Evolutionary conservation across 2,888 invertebrate species (phyloP).

Genomic region (Leptogaster cylindrica): DNA sequence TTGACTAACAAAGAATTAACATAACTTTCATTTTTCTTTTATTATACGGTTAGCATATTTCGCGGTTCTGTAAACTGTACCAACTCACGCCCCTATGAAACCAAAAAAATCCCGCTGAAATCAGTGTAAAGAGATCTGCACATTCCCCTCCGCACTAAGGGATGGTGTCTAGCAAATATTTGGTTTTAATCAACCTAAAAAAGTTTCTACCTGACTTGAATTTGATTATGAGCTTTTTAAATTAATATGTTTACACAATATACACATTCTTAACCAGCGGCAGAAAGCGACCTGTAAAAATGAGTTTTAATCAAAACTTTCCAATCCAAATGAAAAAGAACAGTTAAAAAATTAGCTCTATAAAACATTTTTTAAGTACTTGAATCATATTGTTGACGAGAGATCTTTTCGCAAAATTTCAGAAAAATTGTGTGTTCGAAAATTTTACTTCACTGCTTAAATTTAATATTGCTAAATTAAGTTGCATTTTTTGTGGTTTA

Average conservation of each 20-base stretch:
- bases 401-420: too few species aligned
- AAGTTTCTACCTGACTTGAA: conserved; percentile 45
- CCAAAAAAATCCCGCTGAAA: not conserved
- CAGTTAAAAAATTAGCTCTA: conserved; percentile 4
- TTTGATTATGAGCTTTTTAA: conserved; percentile 44
- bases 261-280: not conserved
- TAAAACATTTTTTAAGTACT: too few species aligned
- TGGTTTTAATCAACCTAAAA: conserved; percentile 47
- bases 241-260: conserved; percentile 41
- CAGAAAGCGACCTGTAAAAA: conserved; percentile 9
- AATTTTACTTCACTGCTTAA: too few species aligned
- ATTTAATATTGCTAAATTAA: too few species aligned
- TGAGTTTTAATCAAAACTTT: conserved; percentile 36
- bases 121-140: too few species aligned
- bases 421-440: too few species aligned
- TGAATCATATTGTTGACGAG: too few species aligned
- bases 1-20: conserved; percentile 27
- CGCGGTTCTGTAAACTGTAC: not conserved
- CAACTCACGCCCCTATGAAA: conserved; percentile 1
- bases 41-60: not conserved
- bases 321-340: conserved; percentile 20
- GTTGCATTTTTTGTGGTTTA: not conserved
- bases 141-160: not conserved
- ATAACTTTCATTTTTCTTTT: conserved; percentile 17
- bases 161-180: conserved; percentile 43